Percentiles rank a stretch among this genome's conserved stretches.
phyloP scores from a whole-genome alignment of 2,113 vertebrate genomes.

The Menura novaehollandiae region DNA sequence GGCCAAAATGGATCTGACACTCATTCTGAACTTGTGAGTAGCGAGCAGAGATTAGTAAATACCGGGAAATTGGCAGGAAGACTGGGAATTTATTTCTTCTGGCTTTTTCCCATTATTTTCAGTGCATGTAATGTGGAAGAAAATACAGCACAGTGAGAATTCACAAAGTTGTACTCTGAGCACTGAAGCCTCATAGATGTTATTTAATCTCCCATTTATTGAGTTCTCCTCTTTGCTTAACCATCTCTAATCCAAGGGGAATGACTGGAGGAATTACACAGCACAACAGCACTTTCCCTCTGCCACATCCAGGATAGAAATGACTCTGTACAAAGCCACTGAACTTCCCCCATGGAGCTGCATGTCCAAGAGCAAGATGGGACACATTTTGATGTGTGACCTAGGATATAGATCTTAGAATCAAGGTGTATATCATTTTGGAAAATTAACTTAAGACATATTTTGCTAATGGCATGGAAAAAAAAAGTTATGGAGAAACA shows the following conservation, averaged over 20 bases:
- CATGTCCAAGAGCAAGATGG: background rate
- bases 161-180: background rate
- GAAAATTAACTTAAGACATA: background rate
- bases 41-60: background rate
- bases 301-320: background rate
- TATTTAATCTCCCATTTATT: background rate
- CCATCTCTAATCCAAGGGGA: background rate
- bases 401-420: background rate
- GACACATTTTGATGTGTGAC: background rate
- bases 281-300: background rate
- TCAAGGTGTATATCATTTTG: background rate
- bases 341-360: background rate
- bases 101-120: background rate
- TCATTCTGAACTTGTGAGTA: background rate
- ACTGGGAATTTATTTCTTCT: constrained; percentile 15
- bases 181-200: background rate
- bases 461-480: background rate
- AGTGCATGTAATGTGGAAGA: background rate
- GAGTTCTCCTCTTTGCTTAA: background rate
- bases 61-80: background rate
- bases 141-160: background rate
- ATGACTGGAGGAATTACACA: background rate
- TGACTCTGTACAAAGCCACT: background rate
- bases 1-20: background rate
- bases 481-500: background rate